phyloP scores from a whole-genome alignment of 2,113 vertebrate genomes.

The Otolemur garnettii region DNA sequence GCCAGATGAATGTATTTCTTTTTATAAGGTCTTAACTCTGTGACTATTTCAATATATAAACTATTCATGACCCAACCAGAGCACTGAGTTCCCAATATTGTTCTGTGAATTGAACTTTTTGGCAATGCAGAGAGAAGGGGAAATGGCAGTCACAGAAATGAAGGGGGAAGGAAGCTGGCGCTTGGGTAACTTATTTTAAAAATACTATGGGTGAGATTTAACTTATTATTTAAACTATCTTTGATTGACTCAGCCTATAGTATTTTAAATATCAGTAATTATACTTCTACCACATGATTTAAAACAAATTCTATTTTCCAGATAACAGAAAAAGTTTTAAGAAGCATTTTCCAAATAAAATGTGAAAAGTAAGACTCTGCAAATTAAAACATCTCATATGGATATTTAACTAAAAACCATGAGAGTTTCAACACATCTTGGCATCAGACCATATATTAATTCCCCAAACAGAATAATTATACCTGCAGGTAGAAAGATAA shows the following conservation, averaged over 20 bases:
- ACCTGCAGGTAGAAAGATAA: neutral
- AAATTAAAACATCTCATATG: slow-evolving; percentile 21
- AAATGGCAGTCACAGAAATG: neutral
- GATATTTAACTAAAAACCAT: slow-evolving; percentile 21
- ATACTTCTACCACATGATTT: neutral
- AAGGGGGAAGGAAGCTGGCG: neutral
- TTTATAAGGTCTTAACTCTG: slow-evolving; percentile 23
- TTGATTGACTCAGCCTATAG: slow-evolving; percentile 5
- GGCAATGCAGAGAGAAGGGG: neutral
- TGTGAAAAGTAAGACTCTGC: neutral
- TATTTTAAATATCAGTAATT: slow-evolving; percentile 5
- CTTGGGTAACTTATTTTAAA: neutral
- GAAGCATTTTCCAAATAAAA: slow-evolving; percentile 32
- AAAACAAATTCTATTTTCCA: slow-evolving; percentile 43
- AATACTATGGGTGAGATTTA: neutral
- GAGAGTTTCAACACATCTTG: neutral
- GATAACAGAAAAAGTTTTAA: neutral
- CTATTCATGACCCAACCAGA: neutral
- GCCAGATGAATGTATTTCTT: neutral
- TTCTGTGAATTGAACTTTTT: neutral
- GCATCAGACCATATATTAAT: neutral
- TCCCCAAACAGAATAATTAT: neutral
- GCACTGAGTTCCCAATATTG: neutral
- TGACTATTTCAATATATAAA: neutral
- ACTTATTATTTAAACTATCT: slow-evolving; percentile 40